phyloP scores from a whole-genome alignment of 2,888 invertebrate species.

The Diplolepis rosae region DNA sequence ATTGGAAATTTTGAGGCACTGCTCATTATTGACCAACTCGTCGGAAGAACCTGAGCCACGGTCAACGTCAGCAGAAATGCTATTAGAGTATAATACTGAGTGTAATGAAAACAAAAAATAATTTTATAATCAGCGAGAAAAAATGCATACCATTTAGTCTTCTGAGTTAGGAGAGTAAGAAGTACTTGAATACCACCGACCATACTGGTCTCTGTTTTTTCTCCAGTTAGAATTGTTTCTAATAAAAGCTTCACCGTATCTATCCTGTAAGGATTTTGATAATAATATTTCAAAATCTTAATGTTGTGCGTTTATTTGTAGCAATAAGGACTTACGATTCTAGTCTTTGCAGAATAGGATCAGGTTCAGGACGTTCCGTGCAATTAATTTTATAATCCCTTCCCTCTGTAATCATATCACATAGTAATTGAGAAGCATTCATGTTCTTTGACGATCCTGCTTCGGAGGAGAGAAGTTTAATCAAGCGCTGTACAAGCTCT shows the following conservation, averaged over 20 bases:
- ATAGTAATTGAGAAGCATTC: slow-evolving; percentile 91
- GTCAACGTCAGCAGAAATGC: slow-evolving; percentile 43
- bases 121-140: background rate
- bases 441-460: slow-evolving; percentile 85
- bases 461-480: slow-evolving; percentile 79
- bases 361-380: slow-evolving; percentile 79
- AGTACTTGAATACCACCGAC: slow-evolving; percentile 88
- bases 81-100: too few species aligned
- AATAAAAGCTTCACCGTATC: slow-evolving; percentile 82
- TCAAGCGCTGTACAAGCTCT: slow-evolving; percentile 87
- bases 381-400: slow-evolving; percentile 77
- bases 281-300: too few species aligned
- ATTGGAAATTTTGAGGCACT: slow-evolving; percentile 79
- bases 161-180: slow-evolving; percentile 80
- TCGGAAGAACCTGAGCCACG: slow-evolving; percentile 54
- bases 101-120: too few species aligned
- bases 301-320: too few species aligned
- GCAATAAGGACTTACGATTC: slow-evolving; percentile 79
- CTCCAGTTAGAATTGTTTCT: slow-evolving; percentile 83
- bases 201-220: slow-evolving; percentile 82
- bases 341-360: slow-evolving; percentile 83
- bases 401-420: slow-evolving; percentile 86
- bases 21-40: slow-evolving; percentile 75
- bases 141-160: slow-evolving; percentile 71
- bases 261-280: slow-evolving; percentile 73